Evolutionary conservation across 2,888 invertebrate species (phyloP).

Genomic region (Coelinius sp.): DNA sequence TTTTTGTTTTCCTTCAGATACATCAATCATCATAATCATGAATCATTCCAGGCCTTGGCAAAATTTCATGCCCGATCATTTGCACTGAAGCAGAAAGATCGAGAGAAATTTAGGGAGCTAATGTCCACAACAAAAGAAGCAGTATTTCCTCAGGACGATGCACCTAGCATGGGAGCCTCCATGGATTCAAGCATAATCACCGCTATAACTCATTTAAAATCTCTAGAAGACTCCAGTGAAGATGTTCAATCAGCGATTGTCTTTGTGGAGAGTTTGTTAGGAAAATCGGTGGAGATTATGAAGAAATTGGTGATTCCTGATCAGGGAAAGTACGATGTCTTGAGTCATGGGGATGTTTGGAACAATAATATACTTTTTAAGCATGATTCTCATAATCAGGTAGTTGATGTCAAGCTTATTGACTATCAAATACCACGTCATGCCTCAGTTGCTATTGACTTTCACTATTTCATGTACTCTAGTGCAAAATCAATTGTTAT

Average conservation of each 20-base stretch:
- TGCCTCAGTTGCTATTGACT: slow-evolving; percentile 55
- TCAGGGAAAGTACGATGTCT: slow-evolving; percentile 50
- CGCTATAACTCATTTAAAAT: slow-evolving; percentile 48
- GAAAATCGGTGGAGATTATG: slow-evolving; percentile 41
- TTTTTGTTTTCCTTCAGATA: slow-evolving; percentile 15
- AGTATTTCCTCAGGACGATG: slow-evolving; percentile 48
- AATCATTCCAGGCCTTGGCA: slow-evolving; percentile 56
- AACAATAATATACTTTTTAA: slow-evolving; percentile 60
- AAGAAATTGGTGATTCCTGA: slow-evolving; percentile 39
- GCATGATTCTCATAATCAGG: slow-evolving; percentile 43
- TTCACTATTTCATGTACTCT: slow-evolving; percentile 59
- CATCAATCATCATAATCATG: too few species aligned
- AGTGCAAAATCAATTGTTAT: slow-evolving; percentile 53
- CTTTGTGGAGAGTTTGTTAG: slow-evolving; percentile 38
- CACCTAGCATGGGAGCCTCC: slow-evolving; percentile 45
- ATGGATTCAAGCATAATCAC: slow-evolving; percentile 37
- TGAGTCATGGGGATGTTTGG: slow-evolving; percentile 61
- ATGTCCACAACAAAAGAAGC: slow-evolving; percentile 51
- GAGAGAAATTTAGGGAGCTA: slow-evolving; percentile 46
- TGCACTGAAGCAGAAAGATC: slow-evolving; percentile 49
- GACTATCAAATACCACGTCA: slow-evolving; percentile 58
- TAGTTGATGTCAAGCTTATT: slow-evolving; percentile 51
- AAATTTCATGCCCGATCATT: slow-evolving; percentile 56
- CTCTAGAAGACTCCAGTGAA: slow-evolving; percentile 41
- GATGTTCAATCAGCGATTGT: slow-evolving; percentile 40